Percentiles rank a stretch among this genome's conserved stretches.
phyloP scores from a whole-genome alignment of 2,113 vertebrate species.

The Pangasianodon hypophthalmus region DNA sequence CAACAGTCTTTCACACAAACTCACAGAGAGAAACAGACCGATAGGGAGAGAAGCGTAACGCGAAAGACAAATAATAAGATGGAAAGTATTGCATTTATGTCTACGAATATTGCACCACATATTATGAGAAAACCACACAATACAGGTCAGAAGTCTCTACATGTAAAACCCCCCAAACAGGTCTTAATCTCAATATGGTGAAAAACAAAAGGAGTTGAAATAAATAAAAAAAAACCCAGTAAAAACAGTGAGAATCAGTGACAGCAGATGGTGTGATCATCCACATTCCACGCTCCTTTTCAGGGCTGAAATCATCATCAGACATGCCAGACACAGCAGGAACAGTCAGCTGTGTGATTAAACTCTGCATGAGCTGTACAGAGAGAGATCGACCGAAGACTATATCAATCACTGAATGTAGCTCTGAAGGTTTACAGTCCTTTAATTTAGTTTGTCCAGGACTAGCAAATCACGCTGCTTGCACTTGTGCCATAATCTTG shows the following conservation, averaged over 20 bases:
- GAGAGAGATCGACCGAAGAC: background rate
- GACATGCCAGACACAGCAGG: constrained; percentile 35
- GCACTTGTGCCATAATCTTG: background rate
- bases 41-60: background rate
- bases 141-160: background rate
- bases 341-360: background rate
- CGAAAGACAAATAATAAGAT: background rate
- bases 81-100: background rate
- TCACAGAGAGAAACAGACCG: background rate
- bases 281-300: constrained; percentile 47
- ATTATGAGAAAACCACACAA: background rate
- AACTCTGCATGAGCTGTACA: background rate
- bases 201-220: background rate
- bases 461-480: background rate
- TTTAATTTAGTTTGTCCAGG: background rate
- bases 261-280: constrained; percentile 61
- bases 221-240: background rate
- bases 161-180: background rate
- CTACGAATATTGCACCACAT: background rate
- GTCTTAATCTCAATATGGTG: background rate
- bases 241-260: background rate
- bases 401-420: background rate
- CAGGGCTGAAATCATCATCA: constrained; percentile 53
- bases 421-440: background rate
- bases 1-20: background rate